These are phyloP conservation scores for Hymenopus coronatus DNA, from an alignment of 2,888 invertebrate species.

Conservation along the genomic window DNA sequence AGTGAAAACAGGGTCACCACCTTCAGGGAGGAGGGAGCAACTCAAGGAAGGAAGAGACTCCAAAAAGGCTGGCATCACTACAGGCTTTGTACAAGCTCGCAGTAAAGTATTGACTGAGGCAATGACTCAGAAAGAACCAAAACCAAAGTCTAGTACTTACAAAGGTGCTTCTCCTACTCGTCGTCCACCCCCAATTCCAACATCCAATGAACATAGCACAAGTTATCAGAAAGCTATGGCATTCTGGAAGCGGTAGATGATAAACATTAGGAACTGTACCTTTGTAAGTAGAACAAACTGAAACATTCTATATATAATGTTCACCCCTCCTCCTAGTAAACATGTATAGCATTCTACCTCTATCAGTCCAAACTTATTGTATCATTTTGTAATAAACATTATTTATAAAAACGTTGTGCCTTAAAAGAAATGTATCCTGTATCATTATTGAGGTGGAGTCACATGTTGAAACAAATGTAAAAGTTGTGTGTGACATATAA, in stretches of 20 bases:
- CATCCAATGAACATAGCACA: conserved; percentile 29
- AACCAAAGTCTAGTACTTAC: conserved; percentile 6
- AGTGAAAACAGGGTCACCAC: conserved; percentile 10
- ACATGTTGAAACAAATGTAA: not conserved
- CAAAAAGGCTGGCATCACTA: not conserved
- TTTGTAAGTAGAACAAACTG: not conserved
- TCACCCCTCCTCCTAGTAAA: not conserved
- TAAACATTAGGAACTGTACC: not conserved
- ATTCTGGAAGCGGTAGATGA: conserved; percentile 46
- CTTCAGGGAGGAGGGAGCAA: not conserved
- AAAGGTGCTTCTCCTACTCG: not conserved
- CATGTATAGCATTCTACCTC: not conserved
- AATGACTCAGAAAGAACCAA: not conserved
- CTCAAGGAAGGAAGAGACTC: not conserved
- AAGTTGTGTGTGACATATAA: not conserved
- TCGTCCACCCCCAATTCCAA: conserved; percentile 16
- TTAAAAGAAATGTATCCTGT: not conserved
- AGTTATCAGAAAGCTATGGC: conserved; percentile 47
- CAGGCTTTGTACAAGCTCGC: conserved; percentile 1
- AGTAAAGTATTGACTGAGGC: not conserved
- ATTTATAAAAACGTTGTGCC: not conserved
- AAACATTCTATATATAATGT: not conserved
- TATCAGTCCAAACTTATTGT: not conserved
- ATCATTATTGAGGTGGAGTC: not conserved
- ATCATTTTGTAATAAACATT: not conserved